These are phyloP conservation scores for Cyrtorhinus lividipennis DNA, from an alignment of 1,140 invertebrate genomes.

Conservation along the genomic window DNA sequence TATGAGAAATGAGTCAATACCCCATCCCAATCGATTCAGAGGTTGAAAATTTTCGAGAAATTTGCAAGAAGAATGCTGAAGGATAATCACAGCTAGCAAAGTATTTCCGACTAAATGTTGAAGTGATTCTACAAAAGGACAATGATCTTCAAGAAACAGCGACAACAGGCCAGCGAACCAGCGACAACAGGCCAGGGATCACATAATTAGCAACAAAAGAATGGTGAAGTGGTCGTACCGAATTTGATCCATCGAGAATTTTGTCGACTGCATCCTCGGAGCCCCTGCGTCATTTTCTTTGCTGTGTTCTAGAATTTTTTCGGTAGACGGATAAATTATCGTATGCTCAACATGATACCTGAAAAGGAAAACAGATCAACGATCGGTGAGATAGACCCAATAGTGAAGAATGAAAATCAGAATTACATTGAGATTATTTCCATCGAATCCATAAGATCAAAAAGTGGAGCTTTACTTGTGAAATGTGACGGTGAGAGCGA, in stretches of 20 bases:
- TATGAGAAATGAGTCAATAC: no score
- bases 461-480: constrained; percentile 39
- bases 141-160: no score
- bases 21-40: no score
- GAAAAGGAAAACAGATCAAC: constrained; percentile 18
- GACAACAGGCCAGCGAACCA: no score
- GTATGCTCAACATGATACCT: constrained; percentile 51
- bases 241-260: constrained; percentile 24
- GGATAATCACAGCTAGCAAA: no score
- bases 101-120: no score
- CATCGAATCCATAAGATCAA: constrained; percentile 11
- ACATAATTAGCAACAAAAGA: no score
- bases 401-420: constrained; percentile 2
- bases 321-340: constrained; percentile 53
- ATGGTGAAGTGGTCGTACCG: constrained; percentile 22
- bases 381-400: background rate
- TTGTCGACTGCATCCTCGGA: constrained; percentile 21
- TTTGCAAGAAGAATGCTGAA: no score
- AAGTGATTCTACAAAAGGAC: no score
- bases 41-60: no score
- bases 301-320: constrained; percentile 43
- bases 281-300: constrained; percentile 17
- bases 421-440: constrained; percentile 2
- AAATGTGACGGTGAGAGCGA: constrained; percentile 68
- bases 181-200: no score